phyloP scores from a whole-genome alignment of 2,113 vertebrate genomes.

The Takifugu bimaculatus region DNA sequence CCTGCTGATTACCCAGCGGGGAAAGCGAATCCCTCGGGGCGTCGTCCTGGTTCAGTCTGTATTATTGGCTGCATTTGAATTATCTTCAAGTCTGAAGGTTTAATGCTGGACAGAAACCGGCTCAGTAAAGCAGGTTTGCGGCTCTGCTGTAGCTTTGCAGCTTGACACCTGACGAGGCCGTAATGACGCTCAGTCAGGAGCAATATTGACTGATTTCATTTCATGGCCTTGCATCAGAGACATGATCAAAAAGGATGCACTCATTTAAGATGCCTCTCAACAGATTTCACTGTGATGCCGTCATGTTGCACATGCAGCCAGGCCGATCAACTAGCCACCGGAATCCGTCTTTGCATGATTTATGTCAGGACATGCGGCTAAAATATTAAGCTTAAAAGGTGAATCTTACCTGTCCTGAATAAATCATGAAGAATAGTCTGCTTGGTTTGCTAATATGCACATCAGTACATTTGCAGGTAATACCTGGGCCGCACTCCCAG shows the following conservation, averaged over 20 bases:
- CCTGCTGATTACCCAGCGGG: conserved; percentile 56
- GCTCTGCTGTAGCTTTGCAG: neutral
- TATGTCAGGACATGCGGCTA: conserved; percentile 21
- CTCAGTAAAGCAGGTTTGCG: neutral
- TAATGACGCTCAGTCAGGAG: conserved; percentile 10
- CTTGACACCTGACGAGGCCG: neutral
- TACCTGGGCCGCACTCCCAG: conserved; percentile 20
- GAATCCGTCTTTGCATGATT: conserved; percentile 32
- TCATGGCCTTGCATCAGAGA: conserved; percentile 40
- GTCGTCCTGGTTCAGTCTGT: conserved; percentile 37
- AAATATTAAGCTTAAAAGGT: conserved; percentile 48
- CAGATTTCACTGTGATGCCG: conserved; percentile 34
- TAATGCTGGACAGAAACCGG: neutral
- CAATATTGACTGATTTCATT: conserved; percentile 25
- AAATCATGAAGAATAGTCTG: conserved; percentile 58
- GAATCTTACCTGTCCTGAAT: conserved; percentile 54
- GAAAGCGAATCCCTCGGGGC: conserved; percentile 52
- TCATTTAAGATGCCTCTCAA: conserved; percentile 32
- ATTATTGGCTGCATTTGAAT: conserved; percentile 40
- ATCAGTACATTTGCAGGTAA: conserved; percentile 49
- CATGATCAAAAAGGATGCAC: conserved; percentile 21
- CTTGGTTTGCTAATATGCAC: conserved; percentile 46
- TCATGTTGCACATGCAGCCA: conserved; percentile 27
- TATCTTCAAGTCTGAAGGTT: no score
- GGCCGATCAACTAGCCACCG: conserved; percentile 19